These are phyloP conservation scores for Semotilus atromaculatus DNA, from an alignment of 2,797 vertebrate genomes.

Conservation along the genomic window DNA sequence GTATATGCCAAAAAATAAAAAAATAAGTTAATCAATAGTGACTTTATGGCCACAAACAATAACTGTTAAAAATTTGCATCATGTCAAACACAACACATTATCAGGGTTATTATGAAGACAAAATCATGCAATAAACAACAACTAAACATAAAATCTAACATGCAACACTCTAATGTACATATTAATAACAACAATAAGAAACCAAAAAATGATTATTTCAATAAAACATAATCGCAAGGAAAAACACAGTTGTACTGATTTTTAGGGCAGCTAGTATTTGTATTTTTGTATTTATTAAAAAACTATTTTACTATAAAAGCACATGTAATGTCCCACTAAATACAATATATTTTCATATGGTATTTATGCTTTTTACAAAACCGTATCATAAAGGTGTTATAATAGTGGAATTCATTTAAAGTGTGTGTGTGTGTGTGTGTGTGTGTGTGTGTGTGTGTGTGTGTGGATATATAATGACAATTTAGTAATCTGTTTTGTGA, in stretches of 20 bases:
- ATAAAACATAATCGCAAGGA: not conserved
- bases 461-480: too few species aligned
- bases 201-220: too few species aligned
- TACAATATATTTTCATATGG: not conserved
- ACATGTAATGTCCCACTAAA: not conserved
- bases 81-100: not conserved
- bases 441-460: too few species aligned
- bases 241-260: not conserved
- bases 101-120: not conserved
- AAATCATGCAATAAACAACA: not conserved
- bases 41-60: not conserved
- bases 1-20: not conserved
- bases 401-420: too few species aligned
- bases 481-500: not conserved
- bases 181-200: not conserved
- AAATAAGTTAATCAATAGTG: not conserved
- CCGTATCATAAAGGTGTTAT: too few species aligned
- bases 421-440: too few species aligned
- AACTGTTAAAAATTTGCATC: not conserved
- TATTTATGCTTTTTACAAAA: not conserved
- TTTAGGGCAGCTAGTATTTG: not conserved
- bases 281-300: not conserved
- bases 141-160: not conserved
- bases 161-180: not conserved
- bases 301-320: not conserved